Conservation (phyloP, 2,797 vertebrate genomes). For the Falco concolor region DNA sequence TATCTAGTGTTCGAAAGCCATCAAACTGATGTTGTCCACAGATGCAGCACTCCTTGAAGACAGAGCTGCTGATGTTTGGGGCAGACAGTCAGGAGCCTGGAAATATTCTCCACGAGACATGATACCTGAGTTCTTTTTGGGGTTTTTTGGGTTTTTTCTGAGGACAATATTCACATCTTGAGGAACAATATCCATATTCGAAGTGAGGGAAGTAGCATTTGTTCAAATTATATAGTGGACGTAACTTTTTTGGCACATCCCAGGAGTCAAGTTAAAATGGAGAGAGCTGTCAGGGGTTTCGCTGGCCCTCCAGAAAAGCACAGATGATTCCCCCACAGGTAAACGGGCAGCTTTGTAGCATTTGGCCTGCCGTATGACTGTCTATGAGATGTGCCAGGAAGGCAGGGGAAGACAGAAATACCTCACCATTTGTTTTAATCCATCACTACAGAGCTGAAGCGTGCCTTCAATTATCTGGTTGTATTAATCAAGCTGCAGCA, state of each 20-base stretch:
- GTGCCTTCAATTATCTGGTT: background rate
- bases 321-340: background rate
- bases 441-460: background rate
- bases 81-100: background rate
- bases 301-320: background rate
- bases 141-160: background rate
- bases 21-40: background rate
- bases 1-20: background rate
- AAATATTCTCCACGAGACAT: background rate
- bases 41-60: background rate
- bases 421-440: background rate
- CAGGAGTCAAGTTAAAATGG: background rate
- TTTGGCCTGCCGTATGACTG: background rate
- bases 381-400: background rate
- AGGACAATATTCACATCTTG: background rate
- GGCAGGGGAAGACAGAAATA: background rate
- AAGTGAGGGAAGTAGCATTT: background rate
- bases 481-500: background rate
- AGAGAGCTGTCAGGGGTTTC: background rate
- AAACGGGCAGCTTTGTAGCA: background rate
- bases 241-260: fast-evolving
- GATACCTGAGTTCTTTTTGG: background rate
- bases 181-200: background rate
- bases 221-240: background rate
- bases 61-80: background rate